A percentile compares a stretch with the other conserved stretches of the same genome.
Evolutionary conservation across 2,888 invertebrate genomes (phyloP).

Genomic region (Watsonalla cultraria): DNA sequence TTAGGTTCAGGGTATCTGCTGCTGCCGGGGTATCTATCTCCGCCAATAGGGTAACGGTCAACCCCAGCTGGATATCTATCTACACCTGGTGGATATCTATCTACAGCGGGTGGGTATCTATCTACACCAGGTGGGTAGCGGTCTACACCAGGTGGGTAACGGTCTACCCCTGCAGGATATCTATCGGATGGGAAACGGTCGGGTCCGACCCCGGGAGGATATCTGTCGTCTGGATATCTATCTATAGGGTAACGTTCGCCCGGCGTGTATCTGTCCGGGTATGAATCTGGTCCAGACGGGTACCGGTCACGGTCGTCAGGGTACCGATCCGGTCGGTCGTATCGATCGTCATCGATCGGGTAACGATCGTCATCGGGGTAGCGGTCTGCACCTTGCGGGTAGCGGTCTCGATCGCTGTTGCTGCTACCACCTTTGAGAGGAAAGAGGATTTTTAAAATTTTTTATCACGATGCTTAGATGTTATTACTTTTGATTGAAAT

Average conservation of each 20-base stretch:
- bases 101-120: conserved; percentile 66
- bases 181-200: conserved; percentile 50
- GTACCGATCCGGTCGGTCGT: conserved; percentile 63
- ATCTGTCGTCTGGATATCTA: conserved; percentile 62
- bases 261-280: conserved; percentile 71
- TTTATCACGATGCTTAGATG: conserved; percentile 14
- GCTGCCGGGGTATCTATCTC: conserved; percentile 33
- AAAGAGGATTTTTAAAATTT: conserved; percentile 10
- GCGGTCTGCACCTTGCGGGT: conserved; percentile 68
- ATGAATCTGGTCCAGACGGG: conserved; percentile 37
- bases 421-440: conserved; percentile 64
- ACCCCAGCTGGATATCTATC: conserved; percentile 62
- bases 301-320: conserved; percentile 34
- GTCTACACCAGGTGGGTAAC: conserved; percentile 44
- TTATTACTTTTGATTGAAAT: conserved; percentile 1
- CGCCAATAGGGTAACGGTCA: conserved; percentile 66
- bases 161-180: conserved; percentile 55
- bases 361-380: conserved; percentile 66
- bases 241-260: conserved; percentile 42
- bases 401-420: conserved; percentile 52
- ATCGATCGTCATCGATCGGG: conserved; percentile 73
- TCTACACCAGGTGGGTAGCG: conserved; percentile 46
- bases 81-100: conserved; percentile 61
- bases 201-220: conserved; percentile 64
- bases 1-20: conserved; percentile 73